Evolutionary conservation across 2,888 invertebrate genomes (phyloP), one percentile per base, ranked within the genome.

Genomic region (Odontocolon sp.): DNA sequence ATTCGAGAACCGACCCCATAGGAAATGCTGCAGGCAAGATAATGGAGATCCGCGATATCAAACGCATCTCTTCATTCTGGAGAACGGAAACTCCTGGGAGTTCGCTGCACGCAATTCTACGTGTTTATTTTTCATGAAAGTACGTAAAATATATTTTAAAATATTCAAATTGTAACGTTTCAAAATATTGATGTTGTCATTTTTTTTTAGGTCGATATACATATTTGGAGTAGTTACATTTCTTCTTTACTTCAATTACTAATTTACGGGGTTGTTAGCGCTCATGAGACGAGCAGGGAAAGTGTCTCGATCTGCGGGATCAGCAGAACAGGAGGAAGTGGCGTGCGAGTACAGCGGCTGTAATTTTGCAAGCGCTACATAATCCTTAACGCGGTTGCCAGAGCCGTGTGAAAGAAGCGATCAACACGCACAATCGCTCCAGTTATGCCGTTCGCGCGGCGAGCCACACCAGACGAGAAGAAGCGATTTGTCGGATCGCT

Each of bases 361-460:
- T 75, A 84, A 84, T 87, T 85, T 86, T 86, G 86, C 84, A 87
- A 85, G 80, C 82, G 68, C 80, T 78, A 72, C 80, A 81, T 85
- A 83, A 84, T 84, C 81, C 79, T 76, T 79, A 81, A 82, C 66
- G 70, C 52, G 9, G 21, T 56, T 47, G 45, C 63, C 61, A 40
- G 40, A 74, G 52, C 66, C 83, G 82, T 83, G 82, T 79, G 83
- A 83, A 83, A 81, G 71, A 54, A 71, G 80, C 77, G 69, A 70
- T 72, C 61, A 71, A 78, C 72, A 64, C 76, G 79, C 79, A 81
- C 79, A 66, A 68, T 56, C 66, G 66, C 79, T 82, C 81, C 79
- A 83, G 77, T 77, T 66, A 64, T 47, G 50, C 64, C 40, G 21
- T 36, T 54, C 23, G n/a, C 72, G 42, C 16, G n/a, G n/a, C 3